A percentile compares a stretch with the other conserved stretches of the same genome.
phyloP scores from a whole-genome alignment of 2,113 vertebrate genomes.

The Perca schrenkii region DNA sequence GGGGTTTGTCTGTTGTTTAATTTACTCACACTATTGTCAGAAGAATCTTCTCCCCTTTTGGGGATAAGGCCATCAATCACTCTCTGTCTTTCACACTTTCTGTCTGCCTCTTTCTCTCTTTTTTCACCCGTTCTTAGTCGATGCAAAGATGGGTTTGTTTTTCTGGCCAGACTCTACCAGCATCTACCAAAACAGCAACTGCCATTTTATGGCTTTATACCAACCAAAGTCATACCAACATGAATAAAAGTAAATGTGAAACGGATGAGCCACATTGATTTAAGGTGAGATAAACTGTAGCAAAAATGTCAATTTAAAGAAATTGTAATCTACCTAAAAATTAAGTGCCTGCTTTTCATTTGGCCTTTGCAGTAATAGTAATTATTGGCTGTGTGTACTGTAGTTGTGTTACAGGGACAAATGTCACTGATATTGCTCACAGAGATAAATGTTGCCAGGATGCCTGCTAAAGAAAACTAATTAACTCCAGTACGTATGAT shows the following conservation, averaged over 20 bases:
- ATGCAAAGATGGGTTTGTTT: constrained; percentile 52
- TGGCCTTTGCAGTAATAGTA: constrained; percentile 63
- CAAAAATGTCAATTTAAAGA: constrained; percentile 8
- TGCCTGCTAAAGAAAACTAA: constrained; percentile 62
- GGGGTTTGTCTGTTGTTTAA: constrained; percentile 36
- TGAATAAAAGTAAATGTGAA: neutral
- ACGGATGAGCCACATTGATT: neutral
- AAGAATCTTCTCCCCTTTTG: constrained; percentile 31
- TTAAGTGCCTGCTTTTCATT: constrained; percentile 33
- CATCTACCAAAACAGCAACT: neutral
- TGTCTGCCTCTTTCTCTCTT: constrained; percentile 1
- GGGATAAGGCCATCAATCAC: constrained; percentile 64
- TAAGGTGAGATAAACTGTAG: neutral
- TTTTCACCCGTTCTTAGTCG: constrained; percentile 16
- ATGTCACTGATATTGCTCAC: constrained; percentile 58
- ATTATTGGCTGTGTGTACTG: constrained; percentile 56
- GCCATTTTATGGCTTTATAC: neutral
- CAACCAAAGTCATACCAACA: neutral
- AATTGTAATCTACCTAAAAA: constrained; percentile 43
- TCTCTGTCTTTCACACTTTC: constrained; percentile 46
- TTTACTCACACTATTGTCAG: constrained; percentile 49
- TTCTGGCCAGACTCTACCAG: constrained; percentile 1
- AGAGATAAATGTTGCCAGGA: constrained; percentile 57
- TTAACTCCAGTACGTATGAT: constrained; percentile 57
- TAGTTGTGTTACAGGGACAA: constrained; percentile 56